phyloP scores from a whole-genome alignment of 2,888 invertebrate genomes.

The Tetropium fuscum region DNA sequence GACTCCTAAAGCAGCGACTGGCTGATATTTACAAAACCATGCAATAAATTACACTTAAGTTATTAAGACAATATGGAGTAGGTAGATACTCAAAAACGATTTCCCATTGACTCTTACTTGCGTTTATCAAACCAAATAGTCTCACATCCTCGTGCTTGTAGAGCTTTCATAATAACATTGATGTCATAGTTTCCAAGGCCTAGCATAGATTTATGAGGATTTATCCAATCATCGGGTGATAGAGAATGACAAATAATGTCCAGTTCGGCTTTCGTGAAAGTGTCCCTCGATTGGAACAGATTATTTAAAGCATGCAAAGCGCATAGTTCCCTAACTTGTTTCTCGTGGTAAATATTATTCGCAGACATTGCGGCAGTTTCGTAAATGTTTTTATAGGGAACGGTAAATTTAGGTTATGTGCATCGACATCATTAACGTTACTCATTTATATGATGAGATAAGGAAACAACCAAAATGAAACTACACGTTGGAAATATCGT shows the following conservation, averaged over 20 bases:
- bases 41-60: too few relatives aligned
- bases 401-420: slow-evolving; percentile 1
- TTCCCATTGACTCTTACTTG: too few relatives aligned
- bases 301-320: slow-evolving; percentile 96
- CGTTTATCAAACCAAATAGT: slow-evolving; percentile 98
- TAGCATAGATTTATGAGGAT: slow-evolving; percentile 92
- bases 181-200: slow-evolving; percentile 99
- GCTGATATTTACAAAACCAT: too few relatives aligned
- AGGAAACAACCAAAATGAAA: too few relatives aligned
- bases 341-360: slow-evolving; percentile 75
- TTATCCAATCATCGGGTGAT: slow-evolving; percentile 93
- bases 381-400: too few relatives aligned
- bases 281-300: slow-evolving; percentile 83
- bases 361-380: slow-evolving; percentile 35
- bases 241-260: slow-evolving; percentile 89
- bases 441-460: too few relatives aligned
- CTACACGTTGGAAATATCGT: too few relatives aligned
- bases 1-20: too few relatives aligned
- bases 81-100: too few relatives aligned
- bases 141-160: slow-evolving; percentile 86
- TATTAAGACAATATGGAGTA: too few relatives aligned
- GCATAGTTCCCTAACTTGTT: slow-evolving; percentile 92
- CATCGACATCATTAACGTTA: too few relatives aligned
- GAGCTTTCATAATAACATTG: slow-evolving; percentile 96
- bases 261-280: slow-evolving; percentile 86